Percentiles rank a stretch among this genome's conserved stretches.
These are phyloP conservation scores for Tethea ocularis DNA, from an alignment of 2,888 invertebrate species.

Conservation along the genomic window DNA sequence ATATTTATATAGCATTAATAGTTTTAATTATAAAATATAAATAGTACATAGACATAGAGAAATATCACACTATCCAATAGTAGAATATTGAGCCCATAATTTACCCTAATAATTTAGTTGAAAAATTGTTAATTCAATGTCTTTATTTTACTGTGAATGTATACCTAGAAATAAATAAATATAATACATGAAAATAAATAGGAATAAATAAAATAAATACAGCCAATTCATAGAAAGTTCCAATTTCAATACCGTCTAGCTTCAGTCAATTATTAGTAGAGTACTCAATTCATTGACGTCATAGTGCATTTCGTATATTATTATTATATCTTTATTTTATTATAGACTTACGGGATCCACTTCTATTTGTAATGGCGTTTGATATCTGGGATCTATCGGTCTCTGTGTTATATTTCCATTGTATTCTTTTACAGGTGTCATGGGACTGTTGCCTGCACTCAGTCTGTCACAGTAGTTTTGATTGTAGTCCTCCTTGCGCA, in stretches of 20 bases:
- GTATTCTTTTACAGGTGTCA: constrained; percentile 59
- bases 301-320: constrained; percentile 34
- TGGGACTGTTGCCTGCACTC: constrained; percentile 66
- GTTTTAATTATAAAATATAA: neutral
- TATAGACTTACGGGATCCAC: constrained; percentile 88
- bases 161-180: constrained; percentile 9
- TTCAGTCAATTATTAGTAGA: constrained; percentile 17
- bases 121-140: neutral
- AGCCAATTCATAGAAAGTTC: constrained; percentile 19
- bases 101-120: constrained; percentile 8
- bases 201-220: constrained; percentile 13
- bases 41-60: neutral
- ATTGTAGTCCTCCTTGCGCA: constrained; percentile 70
- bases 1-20: neutral
- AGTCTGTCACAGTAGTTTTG: constrained; percentile 73
- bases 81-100: neutral
- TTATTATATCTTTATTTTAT: constrained; percentile 31
- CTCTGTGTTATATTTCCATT: constrained; percentile 69
- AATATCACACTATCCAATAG: neutral
- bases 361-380: constrained; percentile 85
- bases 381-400: constrained; percentile 65
- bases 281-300: constrained; percentile 25
- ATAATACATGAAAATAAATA: constrained; percentile 14
- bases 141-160: neutral
- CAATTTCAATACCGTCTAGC: neutral